Evolutionary conservation across 2,113 vertebrate species (phyloP).

Genomic region (Uria aalge): DNA sequence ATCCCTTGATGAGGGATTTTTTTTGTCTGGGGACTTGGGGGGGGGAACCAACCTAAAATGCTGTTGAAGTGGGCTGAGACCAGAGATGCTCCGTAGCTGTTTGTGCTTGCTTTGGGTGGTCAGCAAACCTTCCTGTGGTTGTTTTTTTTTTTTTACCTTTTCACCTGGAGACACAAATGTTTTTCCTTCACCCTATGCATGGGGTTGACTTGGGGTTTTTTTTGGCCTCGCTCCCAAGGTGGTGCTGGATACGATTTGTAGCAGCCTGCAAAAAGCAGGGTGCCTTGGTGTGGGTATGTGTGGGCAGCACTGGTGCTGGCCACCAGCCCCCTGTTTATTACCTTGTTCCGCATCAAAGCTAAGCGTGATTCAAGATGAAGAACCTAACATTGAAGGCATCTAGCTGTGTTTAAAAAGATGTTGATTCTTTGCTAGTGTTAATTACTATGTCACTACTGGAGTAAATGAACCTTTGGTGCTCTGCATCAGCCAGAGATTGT

Average conservation of each 20-base stretch:
- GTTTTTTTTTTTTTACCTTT: background rate
- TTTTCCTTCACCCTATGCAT: background rate
- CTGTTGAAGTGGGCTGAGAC: background rate
- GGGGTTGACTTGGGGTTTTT: background rate
- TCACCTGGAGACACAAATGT: background rate
- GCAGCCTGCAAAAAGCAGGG: background rate
- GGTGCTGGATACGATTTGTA: background rate
- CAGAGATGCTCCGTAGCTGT: background rate
- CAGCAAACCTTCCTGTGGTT: background rate
- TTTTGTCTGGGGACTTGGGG: background rate
- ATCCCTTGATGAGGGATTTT: background rate
- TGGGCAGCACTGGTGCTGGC: background rate
- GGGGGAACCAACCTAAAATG: background rate
- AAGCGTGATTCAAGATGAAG: background rate
- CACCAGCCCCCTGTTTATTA: background rate
- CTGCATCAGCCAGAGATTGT: background rate
- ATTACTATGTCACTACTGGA: background rate
- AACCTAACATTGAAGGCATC: background rate
- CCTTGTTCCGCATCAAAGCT: background rate
- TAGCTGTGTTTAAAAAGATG: background rate
- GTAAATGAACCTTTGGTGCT: background rate
- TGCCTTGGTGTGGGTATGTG: background rate
- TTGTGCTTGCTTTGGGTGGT: background rate
- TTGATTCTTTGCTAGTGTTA: background rate
- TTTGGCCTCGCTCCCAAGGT: background rate